phyloP scores from a whole-genome alignment of 2,113 vertebrate genomes.

The Forbesichthys agassizii region DNA sequence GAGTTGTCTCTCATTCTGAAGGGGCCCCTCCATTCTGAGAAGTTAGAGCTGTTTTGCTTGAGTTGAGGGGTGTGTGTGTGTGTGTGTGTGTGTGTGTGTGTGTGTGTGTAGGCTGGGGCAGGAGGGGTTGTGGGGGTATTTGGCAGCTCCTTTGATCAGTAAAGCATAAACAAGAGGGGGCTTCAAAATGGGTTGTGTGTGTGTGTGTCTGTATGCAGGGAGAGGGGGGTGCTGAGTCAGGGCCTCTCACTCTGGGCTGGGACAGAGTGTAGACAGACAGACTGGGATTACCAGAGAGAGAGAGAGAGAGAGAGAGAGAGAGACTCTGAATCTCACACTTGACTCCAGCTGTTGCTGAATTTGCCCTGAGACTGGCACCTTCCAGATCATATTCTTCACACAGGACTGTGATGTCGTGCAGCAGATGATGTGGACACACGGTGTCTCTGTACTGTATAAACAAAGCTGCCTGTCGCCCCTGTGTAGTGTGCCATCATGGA shows the following conservation, averaged over 20 bases:
- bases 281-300: constrained; percentile 61
- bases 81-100: constrained; percentile 60
- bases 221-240: constrained; percentile 82
- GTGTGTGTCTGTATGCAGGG: constrained; percentile 42
- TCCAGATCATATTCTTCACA: constrained; percentile 52
- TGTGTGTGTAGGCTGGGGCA: constrained; percentile 55
- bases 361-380: constrained; percentile 35
- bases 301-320: constrained; percentile 6
- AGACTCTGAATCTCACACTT: constrained; percentile 54
- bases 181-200: constrained; percentile 85
- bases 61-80: constrained; percentile 69
- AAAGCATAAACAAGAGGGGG: constrained; percentile 89
- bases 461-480: not conserved
- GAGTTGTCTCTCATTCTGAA: constrained; percentile 71
- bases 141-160: constrained; percentile 87
- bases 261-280: constrained; percentile 67
- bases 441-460: too few relatives aligned
- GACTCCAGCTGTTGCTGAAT: constrained; percentile 4
- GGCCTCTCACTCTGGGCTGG: constrained; percentile 64
- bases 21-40: constrained; percentile 76
- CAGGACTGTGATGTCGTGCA: constrained; percentile 18
- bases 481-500: not conserved
- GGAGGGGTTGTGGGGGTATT: constrained; percentile 72
- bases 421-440: not conserved
- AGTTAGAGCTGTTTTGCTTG: constrained; percentile 80